Evolutionary conservation across 2,113 vertebrate genomes (phyloP), one percentile per base, ranked within the genome.

Genomic region (Alethe diademata): DNA sequence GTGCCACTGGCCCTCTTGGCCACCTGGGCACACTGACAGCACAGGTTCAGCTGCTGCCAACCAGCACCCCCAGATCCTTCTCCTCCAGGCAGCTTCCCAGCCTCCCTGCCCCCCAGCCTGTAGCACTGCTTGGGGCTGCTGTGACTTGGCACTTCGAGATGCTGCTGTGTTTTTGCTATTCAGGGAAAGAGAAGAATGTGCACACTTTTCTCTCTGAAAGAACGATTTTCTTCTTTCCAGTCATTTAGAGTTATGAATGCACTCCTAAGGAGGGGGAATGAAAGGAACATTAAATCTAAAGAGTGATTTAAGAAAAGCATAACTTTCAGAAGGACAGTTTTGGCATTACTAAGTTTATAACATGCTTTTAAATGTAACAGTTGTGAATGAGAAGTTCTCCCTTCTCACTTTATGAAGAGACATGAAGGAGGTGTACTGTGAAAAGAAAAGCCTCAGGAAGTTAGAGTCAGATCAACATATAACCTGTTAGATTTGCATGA

Each of bases 261-360:
- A 35, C 51, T 88, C 56, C 48, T 62, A 79, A 62, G 67, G 38
- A 73, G 67, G 31, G 33, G 14, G 48, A 83, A 62, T 72, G 42
- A 86, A 56, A 74, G n/a, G 47, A 71, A n/a, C 31, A 60, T 86
- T 86, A 83, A 76, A 75, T 7, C 50, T 78, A 58, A 90, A 88
- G 62, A 42, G 25, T 42, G 43, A 71, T 36, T 65, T 58, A 86
- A 83, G 71, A 76, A 74, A 79, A 66, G 14, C 26, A 38, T 42
- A 92, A 70, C 43, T 80, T 93, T 79, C 42, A 92, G 71, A 72
- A 86, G 51, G 43, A 54, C 74, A 24, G 29, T 79, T 90, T 90
- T 64, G 64, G 33, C 35, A 69, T 79, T 61, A 54, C 0, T 14
- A 17, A 57, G 56, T 82, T 91, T 79, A 33, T 62, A 70, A 38